Evolutionary conservation across 2,888 invertebrate species (phyloP), one percentile per base, ranked within the genome.

Genomic region (Celastrina argiolus): DNA sequence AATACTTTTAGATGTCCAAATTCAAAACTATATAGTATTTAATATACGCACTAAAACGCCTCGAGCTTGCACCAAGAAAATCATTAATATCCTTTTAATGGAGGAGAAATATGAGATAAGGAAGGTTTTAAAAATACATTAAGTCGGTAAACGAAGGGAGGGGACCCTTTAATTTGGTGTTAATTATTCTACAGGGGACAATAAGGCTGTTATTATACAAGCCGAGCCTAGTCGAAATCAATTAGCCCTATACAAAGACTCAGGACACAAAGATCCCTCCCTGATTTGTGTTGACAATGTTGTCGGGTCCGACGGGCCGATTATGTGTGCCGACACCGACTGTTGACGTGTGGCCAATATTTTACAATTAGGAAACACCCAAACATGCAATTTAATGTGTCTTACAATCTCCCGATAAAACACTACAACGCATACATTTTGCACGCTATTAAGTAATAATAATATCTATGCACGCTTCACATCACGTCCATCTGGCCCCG

Each of bases 131-230:
- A 75, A 80, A 82, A 79, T 79, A 82, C 83, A 84, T 85, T 84
- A 82, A 79, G 78, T 75, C 75, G 75, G 78, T 77, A 82, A 83
- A 84, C 82, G 80, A 72, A 71, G 73, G 74, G 69, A 66, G 70
- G 58, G 70, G 71, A 69, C 73, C 74, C 78, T 77, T 80, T 82
- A 84, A 85, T 83, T 83, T 76, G 73, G 78, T 80, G 84, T 85
- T 85, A 84, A 88, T 87, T 85, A 87, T 85, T 85, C 84, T 78
- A 74, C 74, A 74, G 75, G 74, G 76, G 73, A 75, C 78, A 76
- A 80, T 81, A 75, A 75, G 76, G 65, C 70, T 78, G 59, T 59
- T 42, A 80, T 81, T 80, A 81, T 77, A 68, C 66, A 71, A 69
- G 70, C 76, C 74, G 75, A 74, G 75, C 75, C 77, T 73, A 73